Conservation (phyloP, 2,797 vertebrate genomes). For the Melanotaenia boesemani region DNA sequence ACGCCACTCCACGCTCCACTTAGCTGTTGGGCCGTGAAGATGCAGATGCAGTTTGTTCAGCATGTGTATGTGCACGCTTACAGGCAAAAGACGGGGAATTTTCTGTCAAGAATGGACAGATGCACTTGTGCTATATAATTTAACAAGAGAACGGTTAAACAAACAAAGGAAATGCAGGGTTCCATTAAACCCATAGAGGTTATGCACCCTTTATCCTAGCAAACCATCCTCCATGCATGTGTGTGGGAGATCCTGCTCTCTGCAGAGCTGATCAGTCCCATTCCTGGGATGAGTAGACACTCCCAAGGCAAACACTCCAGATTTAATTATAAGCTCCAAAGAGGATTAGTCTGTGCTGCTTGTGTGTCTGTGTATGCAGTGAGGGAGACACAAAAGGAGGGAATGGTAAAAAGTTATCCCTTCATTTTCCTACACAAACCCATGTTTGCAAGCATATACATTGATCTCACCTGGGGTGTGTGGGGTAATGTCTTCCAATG, state of each 20-base stretch:
- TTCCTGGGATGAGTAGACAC: conserved; percentile 82
- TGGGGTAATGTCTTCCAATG: conserved; percentile 83
- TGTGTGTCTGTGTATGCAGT: conserved; percentile 48
- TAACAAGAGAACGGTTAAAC: conserved; percentile 38
- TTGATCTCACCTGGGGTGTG: conserved; percentile 87
- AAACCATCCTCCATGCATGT: conserved; percentile 25
- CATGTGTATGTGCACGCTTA: conserved; percentile 6
- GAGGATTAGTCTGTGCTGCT: conserved; percentile 78
- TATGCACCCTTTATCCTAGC: conserved; percentile 36
- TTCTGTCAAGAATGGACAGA: conserved; percentile 1
- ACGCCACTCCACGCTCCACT: conserved; percentile 60
- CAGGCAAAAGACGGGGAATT: neutral
- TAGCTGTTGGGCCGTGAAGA: conserved; percentile 41
- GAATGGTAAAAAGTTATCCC: conserved; percentile 53
- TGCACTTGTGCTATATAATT: conserved; percentile 27
- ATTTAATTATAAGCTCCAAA: conserved; percentile 87
- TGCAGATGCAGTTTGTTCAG: conserved; percentile 24
- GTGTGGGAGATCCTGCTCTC: conserved; percentile 58
- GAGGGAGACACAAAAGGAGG: conserved; percentile 57
- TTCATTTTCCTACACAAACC: conserved; percentile 42
- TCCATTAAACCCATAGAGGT: conserved; percentile 56
- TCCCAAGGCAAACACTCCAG: conserved; percentile 85
- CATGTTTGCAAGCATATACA: conserved; percentile 70
- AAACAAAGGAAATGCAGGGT: conserved; percentile 43
- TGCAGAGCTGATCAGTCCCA: conserved; percentile 78